Evolutionary conservation across 2,113 vertebrate genomes (phyloP), one percentile per base, ranked within the genome.

Genomic region (Nycticebus coucang): DNA sequence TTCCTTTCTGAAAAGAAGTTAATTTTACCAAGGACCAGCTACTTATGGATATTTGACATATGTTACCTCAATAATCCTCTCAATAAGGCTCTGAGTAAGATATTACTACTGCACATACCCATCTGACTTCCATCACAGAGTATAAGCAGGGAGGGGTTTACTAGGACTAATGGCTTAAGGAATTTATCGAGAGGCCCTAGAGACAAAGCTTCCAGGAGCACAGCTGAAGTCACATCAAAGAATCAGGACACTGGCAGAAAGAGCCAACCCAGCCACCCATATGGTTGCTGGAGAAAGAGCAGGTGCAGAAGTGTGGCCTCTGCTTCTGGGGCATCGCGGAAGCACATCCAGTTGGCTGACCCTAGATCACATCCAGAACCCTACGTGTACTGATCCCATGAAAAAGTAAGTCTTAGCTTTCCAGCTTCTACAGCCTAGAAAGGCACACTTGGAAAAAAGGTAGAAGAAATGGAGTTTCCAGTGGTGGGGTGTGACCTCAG

Each of bases 1-100:
- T 66, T 80, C 81, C 71, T 69, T 79, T 69, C 80, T 80, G 35
- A 45, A 93, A 89, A 89, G 60, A 82, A 82, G 75, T 89, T 60
- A n/a, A 15, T 74, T 93, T 86, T 53, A 60, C 28, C 12, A n/a
- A 95, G 30, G 17, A 26, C 24, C 17, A 85, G 71, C 74, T 83
- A 50, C 50, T 81, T 85, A 91, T 3, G 5, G 55, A 30, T 91
- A 78, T 41, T 60, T 41, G 82, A 74, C 19, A 1, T 64, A 18
- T 33, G 53, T 71, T 72, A 91, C 66, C 78, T 86, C 22, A 1
- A 66, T 74, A 94, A 93, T 82, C 62, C 68, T 80, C 50, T 71
- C 71, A 86, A 26, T n/a, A 19, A 60, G 19, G 85, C 86, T 30
- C 62, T 53, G 68, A 94, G 69, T 60, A 87, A 41, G 24, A 30